phyloP scores from a whole-genome alignment of 2,113 vertebrate genomes.

The Neoarius graeffei region DNA sequence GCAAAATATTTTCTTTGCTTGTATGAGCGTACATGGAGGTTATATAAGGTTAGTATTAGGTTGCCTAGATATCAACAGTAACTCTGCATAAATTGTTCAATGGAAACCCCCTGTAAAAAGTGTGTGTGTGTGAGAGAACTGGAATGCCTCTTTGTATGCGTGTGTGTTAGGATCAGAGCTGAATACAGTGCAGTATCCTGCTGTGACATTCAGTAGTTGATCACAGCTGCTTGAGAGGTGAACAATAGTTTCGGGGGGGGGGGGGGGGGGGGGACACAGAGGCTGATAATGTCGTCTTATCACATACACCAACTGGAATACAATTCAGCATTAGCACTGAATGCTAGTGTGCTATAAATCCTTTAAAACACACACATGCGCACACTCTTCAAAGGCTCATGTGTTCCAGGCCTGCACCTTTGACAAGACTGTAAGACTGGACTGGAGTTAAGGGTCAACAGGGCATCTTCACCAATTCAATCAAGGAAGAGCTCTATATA shows the following conservation, averaged over 20 bases:
- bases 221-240: conserved; percentile 56
- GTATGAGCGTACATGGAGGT: neutral
- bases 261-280: conserved; percentile 32
- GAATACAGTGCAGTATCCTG: conserved; percentile 66
- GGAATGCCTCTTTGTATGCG: conserved; percentile 15
- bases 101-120: conserved; percentile 19
- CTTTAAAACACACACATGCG: neutral
- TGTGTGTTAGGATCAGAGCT: conserved; percentile 47
- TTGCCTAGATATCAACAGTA: neutral
- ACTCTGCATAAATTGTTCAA: neutral
- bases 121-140: conserved; percentile 22
- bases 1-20: neutral
- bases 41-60: neutral
- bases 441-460: conserved; percentile 1
- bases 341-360: conserved; percentile 42
- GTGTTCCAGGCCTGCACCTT: conserved; percentile 18
- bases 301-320: conserved; percentile 59
- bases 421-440: neutral
- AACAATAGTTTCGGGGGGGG: conserved; percentile 52
- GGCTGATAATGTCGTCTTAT: conserved; percentile 69
- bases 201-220: conserved; percentile 61
- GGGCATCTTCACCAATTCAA: neutral
- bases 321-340: conserved; percentile 56
- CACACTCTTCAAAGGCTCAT: conserved; percentile 16
- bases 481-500: neutral